A percentile compares a stretch with the other conserved stretches of the same genome.
Evolutionary conservation across 2,113 vertebrate genomes (phyloP).

Genomic region (Pygoscelis adeliae): DNA sequence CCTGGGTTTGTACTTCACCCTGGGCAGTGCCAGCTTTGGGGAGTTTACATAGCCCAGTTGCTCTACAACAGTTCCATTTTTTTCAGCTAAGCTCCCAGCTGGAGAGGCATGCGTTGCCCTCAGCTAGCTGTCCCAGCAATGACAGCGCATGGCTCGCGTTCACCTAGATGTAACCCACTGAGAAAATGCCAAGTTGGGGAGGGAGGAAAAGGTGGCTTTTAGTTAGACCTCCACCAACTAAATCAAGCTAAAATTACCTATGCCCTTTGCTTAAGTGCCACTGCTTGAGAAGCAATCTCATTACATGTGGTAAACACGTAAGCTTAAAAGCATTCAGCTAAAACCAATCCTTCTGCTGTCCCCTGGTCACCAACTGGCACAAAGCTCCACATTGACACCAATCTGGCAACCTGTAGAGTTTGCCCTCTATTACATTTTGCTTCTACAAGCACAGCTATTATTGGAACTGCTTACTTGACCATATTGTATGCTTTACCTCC

Average conservation of each 20-base stretch:
- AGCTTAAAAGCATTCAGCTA: conserved; percentile 22
- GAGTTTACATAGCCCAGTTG: neutral
- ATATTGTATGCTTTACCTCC: conserved; percentile 24
- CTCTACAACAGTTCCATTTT: neutral
- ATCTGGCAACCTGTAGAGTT: conserved; percentile 41
- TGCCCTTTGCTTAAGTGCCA: neutral
- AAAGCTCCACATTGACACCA: neutral
- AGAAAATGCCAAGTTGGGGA: neutral
- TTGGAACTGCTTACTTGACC: conserved; percentile 46
- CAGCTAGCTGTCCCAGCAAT: neutral
- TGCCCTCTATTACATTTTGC: conserved; percentile 28
- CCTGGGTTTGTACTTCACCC: neutral
- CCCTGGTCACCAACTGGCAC: conserved; percentile 23
- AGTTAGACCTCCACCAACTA: neutral
- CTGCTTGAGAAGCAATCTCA: conserved; percentile 14
- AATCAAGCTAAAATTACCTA: neutral
- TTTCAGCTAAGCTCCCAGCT: neutral
- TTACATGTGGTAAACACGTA: neutral
- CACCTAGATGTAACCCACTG: neutral
- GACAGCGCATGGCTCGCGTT: neutral
- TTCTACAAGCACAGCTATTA: conserved; percentile 32
- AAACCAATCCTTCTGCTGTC: conserved; percentile 41
- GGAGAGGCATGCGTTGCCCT: neutral
- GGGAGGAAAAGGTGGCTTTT: neutral
- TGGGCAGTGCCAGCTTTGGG: neutral